phyloP scores from a whole-genome alignment of 2,797 vertebrate species.

The Mallotus villosus region DNA sequence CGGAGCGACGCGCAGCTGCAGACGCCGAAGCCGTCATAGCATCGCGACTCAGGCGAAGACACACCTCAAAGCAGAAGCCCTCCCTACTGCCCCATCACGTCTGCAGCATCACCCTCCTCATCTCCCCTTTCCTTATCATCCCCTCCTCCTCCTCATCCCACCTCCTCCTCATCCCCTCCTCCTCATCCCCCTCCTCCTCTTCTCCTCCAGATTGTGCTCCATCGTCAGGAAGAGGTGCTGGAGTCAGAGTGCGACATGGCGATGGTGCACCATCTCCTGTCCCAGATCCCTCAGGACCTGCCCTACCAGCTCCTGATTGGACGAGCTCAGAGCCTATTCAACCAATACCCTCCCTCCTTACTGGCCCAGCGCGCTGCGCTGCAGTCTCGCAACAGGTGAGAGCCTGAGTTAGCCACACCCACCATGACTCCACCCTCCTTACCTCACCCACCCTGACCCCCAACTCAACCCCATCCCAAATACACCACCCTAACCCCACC shows the following conservation, averaged over 20 bases:
- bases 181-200: constrained; percentile 49
- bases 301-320: constrained; percentile 96
- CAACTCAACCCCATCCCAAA: no score
- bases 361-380: constrained; percentile 83
- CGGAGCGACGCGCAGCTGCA: no score
- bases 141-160: background rate
- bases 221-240: constrained; percentile 91
- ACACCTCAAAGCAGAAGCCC: no score
- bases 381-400: constrained; percentile 75
- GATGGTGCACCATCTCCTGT: constrained; percentile 95
- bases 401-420: background rate
- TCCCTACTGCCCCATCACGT: no score
- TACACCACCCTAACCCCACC: no score
- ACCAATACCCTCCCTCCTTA: constrained; percentile 94
- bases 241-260: constrained; percentile 99
- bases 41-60: no score
- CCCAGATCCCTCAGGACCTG: constrained; percentile 97
- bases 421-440: no score
- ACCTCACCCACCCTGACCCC: no score
- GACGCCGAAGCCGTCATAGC: no score
- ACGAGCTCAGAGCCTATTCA: constrained; percentile 92
- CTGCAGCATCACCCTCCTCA: no score
- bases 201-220: constrained; percentile 85
- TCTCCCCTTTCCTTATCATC: background rate
- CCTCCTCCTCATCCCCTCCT: background rate